Conservation (phyloP, 2,888 invertebrate species). For the Agrenia bidenticulata region DNA sequence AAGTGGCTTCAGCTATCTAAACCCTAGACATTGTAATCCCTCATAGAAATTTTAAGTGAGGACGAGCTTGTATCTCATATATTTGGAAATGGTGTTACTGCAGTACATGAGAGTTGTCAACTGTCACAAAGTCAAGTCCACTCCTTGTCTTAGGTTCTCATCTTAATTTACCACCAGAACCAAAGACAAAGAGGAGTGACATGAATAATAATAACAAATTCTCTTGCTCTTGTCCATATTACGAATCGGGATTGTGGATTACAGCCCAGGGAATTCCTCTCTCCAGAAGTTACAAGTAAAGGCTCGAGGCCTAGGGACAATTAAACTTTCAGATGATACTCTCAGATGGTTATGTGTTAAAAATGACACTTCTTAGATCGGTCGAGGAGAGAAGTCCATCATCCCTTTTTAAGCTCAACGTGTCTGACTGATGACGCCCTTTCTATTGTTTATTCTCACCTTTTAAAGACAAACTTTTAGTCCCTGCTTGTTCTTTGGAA, state of each 20-base stretch:
- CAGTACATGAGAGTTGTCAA: constrained; percentile 4
- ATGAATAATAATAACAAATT: constrained; percentile 9
- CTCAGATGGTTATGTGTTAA: not conserved
- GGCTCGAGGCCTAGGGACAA: not conserved
- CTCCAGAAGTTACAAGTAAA: not conserved
- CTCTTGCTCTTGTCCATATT: too few species aligned
- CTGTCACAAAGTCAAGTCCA: constrained; percentile 5
- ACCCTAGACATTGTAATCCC: too few species aligned
- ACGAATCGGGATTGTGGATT: too few species aligned
- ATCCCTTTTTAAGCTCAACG: too few species aligned
- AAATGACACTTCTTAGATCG: not conserved
- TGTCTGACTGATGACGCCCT: too few species aligned
- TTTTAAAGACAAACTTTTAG: too few species aligned
- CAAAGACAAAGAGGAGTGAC: not conserved
- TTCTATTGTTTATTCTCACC: too few species aligned
- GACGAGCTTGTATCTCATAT: too few species aligned
- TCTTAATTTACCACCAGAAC: constrained; percentile 5
- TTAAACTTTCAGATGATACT: constrained; percentile 1
- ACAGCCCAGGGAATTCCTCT: not conserved
- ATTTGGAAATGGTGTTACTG: not conserved
- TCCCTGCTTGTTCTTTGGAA: too few species aligned
- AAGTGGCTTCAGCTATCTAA: too few species aligned
- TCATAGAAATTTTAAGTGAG: too few species aligned
- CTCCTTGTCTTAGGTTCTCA: not conserved
- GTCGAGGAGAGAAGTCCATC: too few species aligned